Conservation (phyloP, 2,797 vertebrate genomes). For the Nyctibius grandis region DNA sequence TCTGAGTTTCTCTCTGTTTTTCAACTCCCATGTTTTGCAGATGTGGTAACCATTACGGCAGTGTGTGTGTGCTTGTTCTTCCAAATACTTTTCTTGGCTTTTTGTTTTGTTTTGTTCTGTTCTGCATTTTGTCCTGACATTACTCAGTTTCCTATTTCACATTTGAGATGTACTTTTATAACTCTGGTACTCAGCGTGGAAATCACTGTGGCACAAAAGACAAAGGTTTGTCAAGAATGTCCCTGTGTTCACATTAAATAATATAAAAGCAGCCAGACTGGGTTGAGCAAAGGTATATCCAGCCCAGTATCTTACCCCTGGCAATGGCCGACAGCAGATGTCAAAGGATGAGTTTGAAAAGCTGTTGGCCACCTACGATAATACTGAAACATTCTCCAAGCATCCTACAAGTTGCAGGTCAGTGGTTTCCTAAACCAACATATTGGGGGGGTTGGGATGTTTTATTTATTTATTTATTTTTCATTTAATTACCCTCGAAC, state of each 20-base stretch:
- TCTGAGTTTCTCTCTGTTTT: slow-evolving; percentile 5
- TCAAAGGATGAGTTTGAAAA: background rate
- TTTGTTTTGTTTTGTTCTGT: background rate
- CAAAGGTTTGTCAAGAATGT: background rate
- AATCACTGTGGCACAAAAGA: background rate
- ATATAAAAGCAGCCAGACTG: background rate
- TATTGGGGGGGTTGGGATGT: rapidly evolving
- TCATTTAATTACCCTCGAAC: background rate
- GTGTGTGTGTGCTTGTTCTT: background rate
- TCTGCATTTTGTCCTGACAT: background rate
- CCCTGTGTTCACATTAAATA: background rate
- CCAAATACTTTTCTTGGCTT: background rate
- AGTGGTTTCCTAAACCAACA: background rate
- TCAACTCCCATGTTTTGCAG: background rate
- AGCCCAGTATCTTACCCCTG: background rate
- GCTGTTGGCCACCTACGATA: background rate
- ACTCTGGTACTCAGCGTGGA: background rate
- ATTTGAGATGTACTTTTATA: background rate
- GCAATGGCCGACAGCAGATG: background rate
- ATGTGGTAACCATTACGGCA: background rate
- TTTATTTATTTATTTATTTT: background rate
- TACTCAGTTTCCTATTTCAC: background rate
- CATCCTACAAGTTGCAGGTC: background rate
- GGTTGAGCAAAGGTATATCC: background rate
- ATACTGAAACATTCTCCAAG: background rate